Evolutionary conservation across 2,888 invertebrate species (phyloP).

Genomic region (Homarus gammarus): DNA sequence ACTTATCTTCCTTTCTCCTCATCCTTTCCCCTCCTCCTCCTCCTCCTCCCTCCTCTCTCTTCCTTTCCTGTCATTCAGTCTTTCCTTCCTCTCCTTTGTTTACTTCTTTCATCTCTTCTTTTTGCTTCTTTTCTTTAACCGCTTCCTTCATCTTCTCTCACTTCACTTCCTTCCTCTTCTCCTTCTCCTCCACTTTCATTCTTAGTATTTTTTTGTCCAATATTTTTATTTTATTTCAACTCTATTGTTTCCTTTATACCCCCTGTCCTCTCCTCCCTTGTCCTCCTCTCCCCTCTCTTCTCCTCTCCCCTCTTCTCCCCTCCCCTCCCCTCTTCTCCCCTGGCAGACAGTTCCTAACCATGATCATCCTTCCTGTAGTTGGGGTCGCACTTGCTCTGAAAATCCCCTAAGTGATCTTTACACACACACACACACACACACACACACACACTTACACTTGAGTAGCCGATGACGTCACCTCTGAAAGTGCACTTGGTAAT

Average conservation of each 20-base stretch:
- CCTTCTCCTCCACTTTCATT: background rate
- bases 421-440: constrained; percentile 30
- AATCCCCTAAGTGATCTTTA: background rate
- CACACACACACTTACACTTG: constrained; percentile 8
- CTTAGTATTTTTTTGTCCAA: background rate
- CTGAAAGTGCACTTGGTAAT: constrained; percentile 24
- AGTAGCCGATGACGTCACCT: background rate
- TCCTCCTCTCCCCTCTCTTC: background rate
- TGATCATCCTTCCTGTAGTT: background rate
- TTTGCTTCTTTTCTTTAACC: background rate
- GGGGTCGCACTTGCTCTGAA: background rate
- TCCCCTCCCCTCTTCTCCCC: background rate
- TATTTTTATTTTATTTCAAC: background rate
- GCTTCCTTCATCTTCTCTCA: background rate
- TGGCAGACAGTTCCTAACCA: background rate
- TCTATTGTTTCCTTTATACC: background rate
- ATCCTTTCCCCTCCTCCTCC: background rate
- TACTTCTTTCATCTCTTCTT: background rate
- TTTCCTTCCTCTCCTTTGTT: background rate
- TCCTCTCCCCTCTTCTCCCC: background rate
- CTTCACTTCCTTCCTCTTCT: background rate
- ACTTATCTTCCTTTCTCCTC: background rate
- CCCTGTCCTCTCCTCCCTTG: background rate
- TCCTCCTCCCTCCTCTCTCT: background rate
- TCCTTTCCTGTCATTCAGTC: no score